Evolutionary conservation across 2,113 vertebrate genomes (phyloP), one percentile per base, ranked within the genome.

Genomic region (Excalfactoria chinensis): DNA sequence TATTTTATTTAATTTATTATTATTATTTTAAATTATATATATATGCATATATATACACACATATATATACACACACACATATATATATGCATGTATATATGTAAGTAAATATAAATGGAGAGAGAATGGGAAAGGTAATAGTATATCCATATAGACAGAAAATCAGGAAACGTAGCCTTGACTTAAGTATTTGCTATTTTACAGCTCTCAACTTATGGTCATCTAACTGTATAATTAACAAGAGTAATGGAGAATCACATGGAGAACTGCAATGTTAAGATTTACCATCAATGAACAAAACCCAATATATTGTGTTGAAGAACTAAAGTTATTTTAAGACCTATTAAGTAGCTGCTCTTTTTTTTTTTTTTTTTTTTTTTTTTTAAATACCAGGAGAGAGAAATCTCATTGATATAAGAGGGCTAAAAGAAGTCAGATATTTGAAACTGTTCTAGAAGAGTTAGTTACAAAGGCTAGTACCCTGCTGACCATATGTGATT

Each of bases 401-500:
- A 75, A 71, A 48, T 60, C 41, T 82, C 23, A 32, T 25, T 76
- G 53, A 51, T 87, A 34, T 35, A 40, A 60, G 30, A 86, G 7
- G 2, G 9, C 3, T 93, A 49, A 49, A 66, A 91, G 53, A 86
- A 88, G 77, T 69, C 25, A 90, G 44, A 59, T 62, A 37, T 76
- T 82, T 89, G 80, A 94, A 92, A 84, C 59, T 73, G 25, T 44
- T 90, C 49, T 90, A 76, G 88, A 92, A 82, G n/a, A 26, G 37
- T 63, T 41, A 73, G 26, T 59, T 87, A 82, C 70, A 90, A 76
- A 90, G 70, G 86, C 71, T 79, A 86, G 70, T 74, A 95, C 35
- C 49, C 86, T 79, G 81, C 77, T 95, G 89, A 73, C 84, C 89
- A 90, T 75, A 13, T 94, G 88, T 92, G 84, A 89, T 81, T 79